Conservation (phyloP, 2,888 invertebrate species). For the Synanthedon vespiformis region DNA sequence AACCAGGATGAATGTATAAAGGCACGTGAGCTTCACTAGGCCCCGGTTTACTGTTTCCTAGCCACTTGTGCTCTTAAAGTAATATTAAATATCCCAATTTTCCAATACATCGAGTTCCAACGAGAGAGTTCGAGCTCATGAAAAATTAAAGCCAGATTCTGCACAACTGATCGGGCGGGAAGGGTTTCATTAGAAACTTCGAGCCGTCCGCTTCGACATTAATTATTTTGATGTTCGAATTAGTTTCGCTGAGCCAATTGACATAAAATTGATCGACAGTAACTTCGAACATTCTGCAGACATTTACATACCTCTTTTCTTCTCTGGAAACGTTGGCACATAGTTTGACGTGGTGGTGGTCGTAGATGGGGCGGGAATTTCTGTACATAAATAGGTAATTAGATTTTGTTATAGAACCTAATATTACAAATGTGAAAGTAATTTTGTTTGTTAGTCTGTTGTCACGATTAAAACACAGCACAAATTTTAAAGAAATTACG, state of each 20-base stretch:
- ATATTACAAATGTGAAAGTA: too few relatives aligned
- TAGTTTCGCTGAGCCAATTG: conserved; percentile 13
- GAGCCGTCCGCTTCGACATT: conserved; percentile 19
- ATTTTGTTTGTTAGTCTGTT: too few relatives aligned
- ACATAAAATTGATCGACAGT: conserved; percentile 1
- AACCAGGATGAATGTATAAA: conserved; percentile 47
- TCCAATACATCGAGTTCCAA: conserved; percentile 18
- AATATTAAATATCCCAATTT: conserved; percentile 36
- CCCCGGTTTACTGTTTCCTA: conserved; percentile 34
- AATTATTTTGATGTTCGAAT: conserved; percentile 27
- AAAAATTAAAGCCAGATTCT: conserved; percentile 35
- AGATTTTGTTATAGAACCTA: too few relatives aligned
- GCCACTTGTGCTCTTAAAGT: conserved; percentile 36
- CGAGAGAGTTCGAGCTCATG: conserved; percentile 24
- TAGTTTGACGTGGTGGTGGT: conserved; percentile 70
- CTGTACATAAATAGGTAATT: conserved; percentile 53
- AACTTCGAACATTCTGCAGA: conserved; percentile 3
- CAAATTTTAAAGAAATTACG: too few relatives aligned
- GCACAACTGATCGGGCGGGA: conserved; percentile 20
- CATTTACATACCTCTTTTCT: conserved; percentile 72
- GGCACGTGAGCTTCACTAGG: conserved; percentile 34
- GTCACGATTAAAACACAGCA: too few relatives aligned
- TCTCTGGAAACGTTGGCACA: conserved; percentile 69
- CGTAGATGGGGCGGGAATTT: conserved; percentile 88
- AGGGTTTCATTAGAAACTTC: conserved; percentile 33